These are phyloP conservation scores for Aphelenchoides avenae DNA, from an alignment of 1,140 invertebrate genomes.

Conservation along the genomic window DNA sequence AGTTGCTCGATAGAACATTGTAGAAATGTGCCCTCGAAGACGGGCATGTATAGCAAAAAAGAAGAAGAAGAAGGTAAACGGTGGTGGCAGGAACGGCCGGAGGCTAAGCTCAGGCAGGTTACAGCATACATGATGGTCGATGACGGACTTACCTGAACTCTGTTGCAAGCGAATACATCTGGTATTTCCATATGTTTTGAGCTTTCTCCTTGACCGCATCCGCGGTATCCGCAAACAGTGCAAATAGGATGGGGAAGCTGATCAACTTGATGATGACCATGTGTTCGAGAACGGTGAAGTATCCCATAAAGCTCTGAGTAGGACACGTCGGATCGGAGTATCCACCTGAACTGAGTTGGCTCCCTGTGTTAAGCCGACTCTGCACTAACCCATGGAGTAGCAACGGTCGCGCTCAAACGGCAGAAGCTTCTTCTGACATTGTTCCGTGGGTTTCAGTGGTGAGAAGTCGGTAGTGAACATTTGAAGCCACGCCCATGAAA, in stretches of 20 bases:
- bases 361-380: no score
- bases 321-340: slow-evolving; percentile 46
- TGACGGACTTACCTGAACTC: slow-evolving; percentile 38
- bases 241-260: slow-evolving; percentile 53
- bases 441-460: slow-evolving; percentile 22
- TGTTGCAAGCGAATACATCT: slow-evolving; percentile 48
- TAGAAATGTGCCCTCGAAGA: slow-evolving; percentile 6
- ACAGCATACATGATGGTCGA: not conserved
- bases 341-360: no score
- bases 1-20: slow-evolving; percentile 14
- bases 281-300: slow-evolving; percentile 47
- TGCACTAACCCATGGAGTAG: slow-evolving; percentile 20
- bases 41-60: slow-evolving; percentile 29
- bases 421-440: slow-evolving; percentile 35
- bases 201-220: slow-evolving; percentile 56
- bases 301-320: slow-evolving; percentile 35
- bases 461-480: slow-evolving; percentile 50
- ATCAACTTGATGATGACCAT: slow-evolving; percentile 53
- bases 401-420: slow-evolving; percentile 23
- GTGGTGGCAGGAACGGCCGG: slow-evolving; percentile 52
- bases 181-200: slow-evolving; percentile 55
- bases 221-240: slow-evolving; percentile 52
- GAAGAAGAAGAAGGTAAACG: slow-evolving; percentile 48
- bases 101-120: slow-evolving; percentile 21
- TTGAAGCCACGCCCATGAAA: slow-evolving; percentile 44